Conservation (phyloP, 2,888 invertebrate species). For the Bombylius major region DNA sequence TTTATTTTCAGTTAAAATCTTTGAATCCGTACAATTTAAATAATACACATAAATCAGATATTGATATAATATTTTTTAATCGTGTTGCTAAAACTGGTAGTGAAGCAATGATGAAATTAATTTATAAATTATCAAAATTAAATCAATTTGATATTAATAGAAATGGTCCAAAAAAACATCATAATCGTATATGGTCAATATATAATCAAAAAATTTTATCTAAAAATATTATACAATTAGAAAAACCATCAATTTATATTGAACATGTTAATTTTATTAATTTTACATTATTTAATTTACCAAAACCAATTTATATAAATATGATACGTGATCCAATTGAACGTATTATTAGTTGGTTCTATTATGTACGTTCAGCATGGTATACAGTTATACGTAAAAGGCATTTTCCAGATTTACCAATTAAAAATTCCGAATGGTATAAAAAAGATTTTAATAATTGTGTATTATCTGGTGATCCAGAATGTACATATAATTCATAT, state of each 20-base stretch:
- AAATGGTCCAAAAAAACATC: conserved; percentile 53
- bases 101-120: conserved; percentile 73
- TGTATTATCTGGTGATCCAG: conserved; percentile 63
- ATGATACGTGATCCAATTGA: conserved; percentile 77
- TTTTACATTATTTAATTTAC: conserved; percentile 61
- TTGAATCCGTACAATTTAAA: conserved; percentile 39
- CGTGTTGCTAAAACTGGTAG: conserved; percentile 87
- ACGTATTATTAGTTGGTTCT: conserved; percentile 78
- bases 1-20: no score
- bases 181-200: conserved; percentile 40
- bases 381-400: conserved; percentile 62
- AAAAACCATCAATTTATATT: conserved; percentile 68
- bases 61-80: conserved; percentile 73
- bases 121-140: conserved; percentile 46
- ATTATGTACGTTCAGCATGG: conserved; percentile 75
- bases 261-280: conserved; percentile 83
- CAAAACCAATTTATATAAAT: conserved; percentile 75
- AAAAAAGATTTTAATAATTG: conserved; percentile 67
- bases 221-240: conserved; percentile 51
- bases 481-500: conserved; percentile 67
- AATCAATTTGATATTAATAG: conserved; percentile 60
- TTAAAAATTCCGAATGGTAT: conserved; percentile 20
- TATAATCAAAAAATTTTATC: conserved; percentile 61
- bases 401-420: conserved; percentile 15
- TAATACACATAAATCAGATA: conserved; percentile 61